Evolutionary conservation across 2,888 invertebrate genomes (phyloP), one percentile per base, ranked within the genome.

Genomic region (Polydesmus complanatus): DNA sequence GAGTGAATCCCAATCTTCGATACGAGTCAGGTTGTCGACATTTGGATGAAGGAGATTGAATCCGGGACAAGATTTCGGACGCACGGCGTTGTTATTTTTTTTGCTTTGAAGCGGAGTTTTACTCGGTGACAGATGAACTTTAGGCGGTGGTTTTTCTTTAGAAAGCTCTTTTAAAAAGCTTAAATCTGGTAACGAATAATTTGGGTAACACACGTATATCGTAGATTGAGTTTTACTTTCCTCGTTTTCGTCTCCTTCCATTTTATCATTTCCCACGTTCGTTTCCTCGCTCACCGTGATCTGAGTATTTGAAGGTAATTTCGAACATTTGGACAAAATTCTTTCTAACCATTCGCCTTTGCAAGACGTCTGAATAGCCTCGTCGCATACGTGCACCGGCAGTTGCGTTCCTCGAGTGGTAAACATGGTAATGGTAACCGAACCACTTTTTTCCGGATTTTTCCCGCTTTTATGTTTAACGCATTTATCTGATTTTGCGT

Each of bases 1-100:
- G 58, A 95, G 77, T 0, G 92, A 93, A 69, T 91, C 89, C 94
- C 94, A 95, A 73, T 95, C 95, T 71, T 84, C 83, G 8, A 95
- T 85, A 71, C 93, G 92, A 51, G 82, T 80, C 65, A 89, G 83
- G 59, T 88, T 88, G 5, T 5, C 37, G 73, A 85, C 84, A 70
- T 84, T 84, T 14, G 37, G 14, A 70, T 84, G 84, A 49, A 92
- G 74, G 5, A 2, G 27, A 19, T 56, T 50, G 26, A 56, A 27
- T 2, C 50, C 56, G 27, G 84, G 86, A 70, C 83, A 86, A 53
- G 87, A 88, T 70, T 87, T 84, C 1, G 88, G 88, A 27, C 71
- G 66, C n/a, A 61, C 48, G 51, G 59, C 23, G 51, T 58, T 23
- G n/a, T n/a, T n/a, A n/a, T n/a, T n/a, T n/a, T n/a, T n/a, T 60